Percentiles rank a stretch among this genome's conserved stretches.
Evolutionary conservation across 2,888 invertebrate genomes (phyloP).

Genomic region (Heterodera filipjevi): DNA sequence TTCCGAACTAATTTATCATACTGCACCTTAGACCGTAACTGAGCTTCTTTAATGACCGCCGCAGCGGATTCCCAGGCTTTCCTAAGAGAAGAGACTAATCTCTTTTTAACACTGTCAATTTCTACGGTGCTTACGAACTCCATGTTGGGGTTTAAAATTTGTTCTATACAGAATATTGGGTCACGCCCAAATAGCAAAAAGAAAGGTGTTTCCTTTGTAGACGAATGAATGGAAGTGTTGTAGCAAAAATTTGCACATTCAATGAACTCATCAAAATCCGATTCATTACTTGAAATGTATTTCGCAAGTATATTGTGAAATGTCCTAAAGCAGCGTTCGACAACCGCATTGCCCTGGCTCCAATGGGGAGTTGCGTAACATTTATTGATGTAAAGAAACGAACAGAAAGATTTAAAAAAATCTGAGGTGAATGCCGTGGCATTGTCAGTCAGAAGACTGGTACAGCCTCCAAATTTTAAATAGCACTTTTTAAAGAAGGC

Average conservation of each 20-base stretch:
- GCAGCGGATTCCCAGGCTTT: constrained; percentile 37
- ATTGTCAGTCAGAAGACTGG: constrained; percentile 48
- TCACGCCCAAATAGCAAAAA: constrained; percentile 38
- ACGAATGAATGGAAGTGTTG: constrained; percentile 37
- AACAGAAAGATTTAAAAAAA: constrained; percentile 32
- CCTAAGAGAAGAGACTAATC: constrained; percentile 20
- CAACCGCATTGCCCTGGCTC: constrained; percentile 48
- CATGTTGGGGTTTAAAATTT: constrained; percentile 25
- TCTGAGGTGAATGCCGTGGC: constrained; percentile 43
- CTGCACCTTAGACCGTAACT: constrained; percentile 1
- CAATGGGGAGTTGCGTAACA: constrained; percentile 41
- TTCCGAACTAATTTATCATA: constrained; percentile 33
- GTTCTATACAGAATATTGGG: constrained; percentile 34
- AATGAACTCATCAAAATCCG: constrained; percentile 33
- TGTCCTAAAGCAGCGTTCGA: constrained; percentile 44
- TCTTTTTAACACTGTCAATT: background rate
- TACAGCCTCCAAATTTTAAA: constrained; percentile 45
- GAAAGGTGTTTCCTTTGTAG: constrained; percentile 39
- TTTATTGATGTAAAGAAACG: constrained; percentile 38
- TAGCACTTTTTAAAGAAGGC: constrained; percentile 47
- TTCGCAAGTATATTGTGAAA: constrained; percentile 34
- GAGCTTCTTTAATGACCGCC: background rate
- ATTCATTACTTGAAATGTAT: constrained; percentile 26
- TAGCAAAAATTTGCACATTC: constrained; percentile 34
- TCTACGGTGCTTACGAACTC: background rate